Conservation (phyloP, 37 sponge, comb jelly and placozoan genomes). For the Petrosia ficiformis region DNA sequence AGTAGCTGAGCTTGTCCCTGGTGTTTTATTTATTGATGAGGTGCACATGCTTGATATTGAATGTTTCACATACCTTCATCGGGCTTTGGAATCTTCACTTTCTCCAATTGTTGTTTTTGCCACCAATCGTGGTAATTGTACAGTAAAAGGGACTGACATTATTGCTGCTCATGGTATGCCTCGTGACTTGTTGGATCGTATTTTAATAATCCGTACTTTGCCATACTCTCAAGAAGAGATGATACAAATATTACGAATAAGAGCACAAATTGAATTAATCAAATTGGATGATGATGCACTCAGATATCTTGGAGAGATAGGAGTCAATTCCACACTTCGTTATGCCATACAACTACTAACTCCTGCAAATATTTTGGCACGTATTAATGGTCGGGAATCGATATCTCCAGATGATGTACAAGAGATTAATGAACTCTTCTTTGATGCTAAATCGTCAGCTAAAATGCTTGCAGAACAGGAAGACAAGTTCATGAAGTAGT, state of each 20-base stretch:
- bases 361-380: conserved; percentile 86
- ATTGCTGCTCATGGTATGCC: conserved; percentile 95
- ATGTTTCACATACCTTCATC: conserved; percentile 98
- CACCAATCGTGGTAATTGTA: conserved; percentile 94
- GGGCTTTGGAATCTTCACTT: conserved; percentile 92
- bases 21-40: conserved; percentile 96
- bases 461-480: conserved; percentile 88
- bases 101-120: conserved; percentile 98
- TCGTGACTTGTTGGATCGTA: conserved; percentile 89
- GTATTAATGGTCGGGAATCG: conserved; percentile 87
- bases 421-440: conserved; percentile 94
- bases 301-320: conserved; percentile 78
- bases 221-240: conserved; percentile 93
- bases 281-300: conserved; percentile 71
- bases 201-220: conserved; percentile 92
- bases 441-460: conserved; percentile 95
- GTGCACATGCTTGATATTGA: conserved; percentile 99
- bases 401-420: conserved; percentile 85
- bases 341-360: conserved; percentile 96
- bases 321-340: conserved; percentile 81
- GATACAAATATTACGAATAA: conserved; percentile 88
- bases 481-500: conserved; percentile 95
- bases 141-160: conserved; percentile 90
- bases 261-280: conserved; percentile 88
- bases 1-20: conserved; percentile 97